Base-by-base conservation (phyloP, 2,113 vertebrate genomes). In the Cyprinodon variegatus region DNA sequence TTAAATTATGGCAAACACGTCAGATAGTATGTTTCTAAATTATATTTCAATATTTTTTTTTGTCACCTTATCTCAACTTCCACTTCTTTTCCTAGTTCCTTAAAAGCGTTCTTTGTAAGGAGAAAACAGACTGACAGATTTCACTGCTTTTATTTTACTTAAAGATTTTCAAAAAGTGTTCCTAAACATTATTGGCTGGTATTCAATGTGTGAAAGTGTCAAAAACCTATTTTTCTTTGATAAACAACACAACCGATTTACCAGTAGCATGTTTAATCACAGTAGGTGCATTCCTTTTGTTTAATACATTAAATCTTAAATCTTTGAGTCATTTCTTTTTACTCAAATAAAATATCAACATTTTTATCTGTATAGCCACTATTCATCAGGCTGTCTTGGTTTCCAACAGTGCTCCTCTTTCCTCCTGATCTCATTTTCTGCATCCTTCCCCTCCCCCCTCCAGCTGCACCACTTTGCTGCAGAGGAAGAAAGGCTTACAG, bases 381-480 rank as follows among this genome's bases (percentile, higher is more conserved):
- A 46, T 77, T 78, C 40, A 73, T 48, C 60, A 73, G 59, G 59
- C 73, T 45, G 39, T 79, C 22, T 75, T 41, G 10, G 53, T 85
- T 79, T 77, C 22, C 73, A 80, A 22, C 79, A 81, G 84, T 71
- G 76, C 74, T 87, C 65, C 79, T 61, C 89, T 86, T 83, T 72
- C 67, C 79, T 86, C 81, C 75, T 91, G 86, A 72, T 88, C 81
- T 89, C 79, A 76, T 89, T 86, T 72, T 85, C 84, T 90, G 89
- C 86, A 85, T 87, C 46, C 69, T 70, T 87, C 87, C 87, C 88
- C 82, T 92, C 91, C 92, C 93, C 87, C 91, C 91, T 90, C 86
- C 92, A 89, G 88, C 91, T 93, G 93, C 90, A 92, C 78, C 86
- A 61, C 66, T 89, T 69, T 91, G 86, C 89, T 73, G 86, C 89